Percentiles rank a stretch among this genome's conserved stretches.
These are phyloP conservation scores for Herpetotheres cachinnans DNA, from an alignment of 2,113 vertebrate genomes.

Conservation along the genomic window DNA sequence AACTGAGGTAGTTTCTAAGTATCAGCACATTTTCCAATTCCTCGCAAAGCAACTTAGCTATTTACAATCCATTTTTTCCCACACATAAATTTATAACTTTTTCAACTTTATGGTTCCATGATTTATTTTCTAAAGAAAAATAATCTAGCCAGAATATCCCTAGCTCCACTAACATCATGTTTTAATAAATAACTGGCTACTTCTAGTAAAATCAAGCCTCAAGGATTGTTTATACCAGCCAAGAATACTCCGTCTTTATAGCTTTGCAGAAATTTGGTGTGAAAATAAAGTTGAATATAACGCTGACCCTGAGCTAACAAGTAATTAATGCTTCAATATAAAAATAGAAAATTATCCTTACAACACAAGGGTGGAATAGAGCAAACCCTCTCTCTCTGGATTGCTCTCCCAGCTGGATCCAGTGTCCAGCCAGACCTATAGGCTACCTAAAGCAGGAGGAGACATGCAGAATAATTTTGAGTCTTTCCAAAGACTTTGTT, in stretches of 20 bases:
- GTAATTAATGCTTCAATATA: slow-evolving; percentile 75
- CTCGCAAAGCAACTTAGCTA: slow-evolving; percentile 73
- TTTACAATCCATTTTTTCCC: slow-evolving; percentile 75
- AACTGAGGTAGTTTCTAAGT: slow-evolving; percentile 80
- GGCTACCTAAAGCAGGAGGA: slow-evolving; percentile 58
- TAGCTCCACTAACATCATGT: slow-evolving; percentile 73
- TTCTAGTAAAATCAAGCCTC: slow-evolving; percentile 75
- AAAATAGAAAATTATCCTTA: slow-evolving; percentile 76
- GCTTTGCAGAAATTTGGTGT: slow-evolving; percentile 71
- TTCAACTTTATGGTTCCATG: slow-evolving; percentile 61
- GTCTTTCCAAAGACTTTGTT: slow-evolving; percentile 36
- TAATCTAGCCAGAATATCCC: slow-evolving; percentile 69
- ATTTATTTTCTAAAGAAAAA: slow-evolving; percentile 66
- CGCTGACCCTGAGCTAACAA: slow-evolving; percentile 78
- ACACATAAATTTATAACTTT: slow-evolving; percentile 66
- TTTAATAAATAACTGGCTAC: slow-evolving; percentile 83
- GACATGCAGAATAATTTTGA: slow-evolving; percentile 26
- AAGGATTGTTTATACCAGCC: slow-evolving; percentile 71
- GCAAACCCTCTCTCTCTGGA: slow-evolving; percentile 39
- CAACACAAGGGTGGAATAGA: slow-evolving; percentile 49
- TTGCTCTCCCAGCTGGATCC: not conserved
- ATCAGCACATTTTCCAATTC: slow-evolving; percentile 76
- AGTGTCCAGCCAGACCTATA: not conserved
- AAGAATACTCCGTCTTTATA: slow-evolving; percentile 66
- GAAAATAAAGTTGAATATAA: slow-evolving; percentile 70